These are phyloP conservation scores for Cyclina sinensis DNA, from an alignment of 1,140 invertebrate species.

Conservation along the genomic window DNA sequence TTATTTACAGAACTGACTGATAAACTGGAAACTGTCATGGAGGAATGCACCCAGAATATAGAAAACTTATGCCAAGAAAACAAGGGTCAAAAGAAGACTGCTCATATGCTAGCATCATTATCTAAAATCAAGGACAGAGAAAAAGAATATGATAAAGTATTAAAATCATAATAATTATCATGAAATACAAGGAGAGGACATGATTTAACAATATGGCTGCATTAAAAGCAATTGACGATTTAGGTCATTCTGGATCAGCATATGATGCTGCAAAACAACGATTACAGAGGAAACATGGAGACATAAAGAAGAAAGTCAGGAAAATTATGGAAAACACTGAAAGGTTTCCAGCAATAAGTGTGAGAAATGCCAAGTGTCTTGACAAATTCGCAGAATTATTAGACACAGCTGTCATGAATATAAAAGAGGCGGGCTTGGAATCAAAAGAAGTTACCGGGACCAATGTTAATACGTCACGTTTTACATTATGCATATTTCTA, in stretches of 20 bases:
- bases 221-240: conserved; percentile 5
- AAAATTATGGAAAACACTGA: not conserved
- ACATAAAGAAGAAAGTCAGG: not conserved
- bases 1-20: too few relatives aligned
- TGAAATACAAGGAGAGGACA: not conserved
- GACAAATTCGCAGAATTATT: conserved; percentile 8
- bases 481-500: too few relatives aligned
- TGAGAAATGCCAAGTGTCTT: not conserved
- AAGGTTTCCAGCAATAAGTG: conserved; percentile 4
- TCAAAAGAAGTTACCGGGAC: conserved; percentile 10
- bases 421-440: not conserved
- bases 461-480: not conserved
- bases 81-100: too few relatives aligned
- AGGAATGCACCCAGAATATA: not conserved
- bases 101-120: not conserved
- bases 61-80: not conserved
- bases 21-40: too few relatives aligned
- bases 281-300: not conserved
- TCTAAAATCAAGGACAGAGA: not conserved
- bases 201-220: too few relatives aligned
- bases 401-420: conserved; percentile 20
- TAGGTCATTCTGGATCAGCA: conserved; percentile 26
- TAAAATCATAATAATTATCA: not conserved
- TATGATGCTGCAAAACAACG: conserved; percentile 48
- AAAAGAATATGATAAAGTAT: conserved; percentile 2